Evolutionary conservation across 2,888 invertebrate genomes (phyloP), one percentile per base, ranked within the genome.

Genomic region (Megastigmus dorsalis): DNA sequence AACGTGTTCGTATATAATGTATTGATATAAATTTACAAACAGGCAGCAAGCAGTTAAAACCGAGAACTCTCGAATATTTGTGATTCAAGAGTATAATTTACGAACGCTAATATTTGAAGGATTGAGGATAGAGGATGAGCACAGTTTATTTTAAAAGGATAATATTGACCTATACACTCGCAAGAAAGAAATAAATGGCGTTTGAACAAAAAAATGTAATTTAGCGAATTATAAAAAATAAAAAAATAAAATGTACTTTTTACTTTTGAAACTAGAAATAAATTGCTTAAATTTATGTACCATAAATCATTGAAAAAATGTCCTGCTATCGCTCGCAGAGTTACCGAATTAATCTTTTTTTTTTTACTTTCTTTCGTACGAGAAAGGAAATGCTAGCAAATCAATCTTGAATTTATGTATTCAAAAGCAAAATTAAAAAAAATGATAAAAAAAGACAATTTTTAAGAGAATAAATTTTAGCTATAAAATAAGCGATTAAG

Each of bases 41-140:
- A 87, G 84, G 87, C 87, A 87, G 84, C 86, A 87, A 84, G 85
- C 86, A 86, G 81, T 85, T 83, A 83, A 79, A 81, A 82, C 80
- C 78, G 78, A 81, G 82, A 81, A 84, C 82, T 82, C 82, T 84
- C 80, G 80, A 84, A 63, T 68, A 33, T 33, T 36, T 45, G 26
- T 65, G 41, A 59, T 59, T 57, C 54, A 33, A 76, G 50, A 72
- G 72, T 76, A 78, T 71, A 62, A 75, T 57, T 77, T 74, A 75
- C 75, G 69, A 78, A 78, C 73, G 76, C 73, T 78, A 77, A 77
- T 79, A 38, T 68, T 67, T 74, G 9, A 74, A 77, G 79, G 78
- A 76, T 60, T 13, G 26, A 68, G 75, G 77, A 75, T 75, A 26
- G 65, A 73, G 78, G 78, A 69, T 74, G 73, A 72, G 66, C 74